These are phyloP conservation scores for Wasmannia auropunctata DNA, from an alignment of 1,140 invertebrate genomes.

Conservation along the genomic window DNA sequence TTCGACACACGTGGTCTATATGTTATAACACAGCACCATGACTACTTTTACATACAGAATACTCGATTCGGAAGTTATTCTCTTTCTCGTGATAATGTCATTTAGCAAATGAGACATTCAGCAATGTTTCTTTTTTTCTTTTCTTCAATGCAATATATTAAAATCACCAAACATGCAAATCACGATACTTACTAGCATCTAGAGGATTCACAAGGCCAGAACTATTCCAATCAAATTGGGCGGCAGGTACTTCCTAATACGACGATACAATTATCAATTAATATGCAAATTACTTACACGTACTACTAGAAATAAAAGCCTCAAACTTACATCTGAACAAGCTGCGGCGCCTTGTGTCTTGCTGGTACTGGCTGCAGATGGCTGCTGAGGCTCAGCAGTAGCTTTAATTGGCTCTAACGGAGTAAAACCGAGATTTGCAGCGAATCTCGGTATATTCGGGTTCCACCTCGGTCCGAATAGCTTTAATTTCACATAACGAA, in stretches of 20 bases:
- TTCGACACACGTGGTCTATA: not conserved
- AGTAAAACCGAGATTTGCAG: conserved; percentile 90
- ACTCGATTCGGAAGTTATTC: not conserved
- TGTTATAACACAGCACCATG: conserved; percentile 12
- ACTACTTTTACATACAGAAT: not conserved
- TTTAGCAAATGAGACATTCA: not conserved
- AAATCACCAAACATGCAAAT: conserved; percentile 10
- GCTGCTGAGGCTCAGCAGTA: conserved; percentile 71
- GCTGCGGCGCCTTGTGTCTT: conserved; percentile 73
- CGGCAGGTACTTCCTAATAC: conserved; percentile 86
- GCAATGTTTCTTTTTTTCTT: not conserved
- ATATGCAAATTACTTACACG: not conserved
- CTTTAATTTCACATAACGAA: conserved; percentile 83
- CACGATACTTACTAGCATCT: conserved; percentile 87
- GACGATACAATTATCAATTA: conserved; percentile 58
- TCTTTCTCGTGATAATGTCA: not conserved
- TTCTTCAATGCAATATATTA: not conserved
- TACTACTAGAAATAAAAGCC: conserved; percentile 13
- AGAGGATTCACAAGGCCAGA: conserved; percentile 88
- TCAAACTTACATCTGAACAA: conserved; percentile 78
- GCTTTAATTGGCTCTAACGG: conserved; percentile 92
- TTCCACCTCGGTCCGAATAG: conserved; percentile 93
- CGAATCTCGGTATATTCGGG: conserved; percentile 91
- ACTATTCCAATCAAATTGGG: conserved; percentile 89
- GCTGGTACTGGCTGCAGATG: conserved; percentile 70